A percentile compares a stretch with the other conserved stretches of the same genome.
phyloP scores from a whole-genome alignment of 2,888 invertebrate genomes.

The Mantis religiosa region DNA sequence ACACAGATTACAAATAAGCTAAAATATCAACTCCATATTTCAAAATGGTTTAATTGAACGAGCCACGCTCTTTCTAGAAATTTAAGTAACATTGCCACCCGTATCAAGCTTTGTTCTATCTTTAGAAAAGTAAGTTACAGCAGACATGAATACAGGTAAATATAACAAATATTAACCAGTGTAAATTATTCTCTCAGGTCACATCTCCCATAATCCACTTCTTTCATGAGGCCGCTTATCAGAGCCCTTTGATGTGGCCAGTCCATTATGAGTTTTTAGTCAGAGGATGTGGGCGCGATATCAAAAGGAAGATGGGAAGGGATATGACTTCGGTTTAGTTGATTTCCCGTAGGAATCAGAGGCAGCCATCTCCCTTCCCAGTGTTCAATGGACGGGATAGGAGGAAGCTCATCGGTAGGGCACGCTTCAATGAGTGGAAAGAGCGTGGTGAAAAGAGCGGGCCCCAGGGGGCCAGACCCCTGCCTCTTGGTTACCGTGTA shows the following conservation, averaged over 20 bases:
- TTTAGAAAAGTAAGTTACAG: no score
- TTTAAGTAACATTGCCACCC: no score
- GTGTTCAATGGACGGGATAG: conserved; percentile 10
- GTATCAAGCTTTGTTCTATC: no score
- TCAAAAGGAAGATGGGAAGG: conserved; percentile 7
- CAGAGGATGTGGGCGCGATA: background rate
- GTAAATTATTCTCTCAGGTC: background rate
- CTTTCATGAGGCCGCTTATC: background rate
- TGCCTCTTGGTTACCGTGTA: conserved; percentile 5
- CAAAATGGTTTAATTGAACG: no score
- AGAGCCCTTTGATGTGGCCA: background rate
- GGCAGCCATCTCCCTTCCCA: background rate
- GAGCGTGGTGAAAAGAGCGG: conserved; percentile 4
- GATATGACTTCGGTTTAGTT: conserved; percentile 8
- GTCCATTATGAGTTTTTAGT: background rate
- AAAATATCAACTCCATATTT: no score
- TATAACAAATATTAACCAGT: no score
- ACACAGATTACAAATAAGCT: no score
- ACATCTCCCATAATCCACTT: background rate
- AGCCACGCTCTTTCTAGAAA: no score
- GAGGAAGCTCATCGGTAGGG: conserved; percentile 1
- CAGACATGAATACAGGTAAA: no score
- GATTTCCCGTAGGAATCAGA: conserved; percentile 15
- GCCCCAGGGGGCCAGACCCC: background rate
- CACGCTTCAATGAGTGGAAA: conserved; percentile 15